Percentiles rank a stretch among this genome's conserved stretches.
phyloP scores from a whole-genome alignment of 37 sponge, comb jelly and placozoan genomes.

The Crambe crambe region DNA sequence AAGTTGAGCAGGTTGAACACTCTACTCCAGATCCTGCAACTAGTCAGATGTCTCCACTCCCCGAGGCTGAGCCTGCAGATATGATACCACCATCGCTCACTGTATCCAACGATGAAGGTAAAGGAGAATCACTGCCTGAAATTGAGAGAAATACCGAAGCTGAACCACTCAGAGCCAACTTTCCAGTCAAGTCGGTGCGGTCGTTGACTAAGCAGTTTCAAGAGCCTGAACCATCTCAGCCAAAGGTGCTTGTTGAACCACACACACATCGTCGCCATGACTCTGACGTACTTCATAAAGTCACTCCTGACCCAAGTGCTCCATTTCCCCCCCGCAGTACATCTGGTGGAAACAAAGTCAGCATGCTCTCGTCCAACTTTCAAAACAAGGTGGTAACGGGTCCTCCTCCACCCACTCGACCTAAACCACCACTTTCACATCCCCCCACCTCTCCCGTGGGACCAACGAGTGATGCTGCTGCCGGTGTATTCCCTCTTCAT shows the following conservation, averaged over 20 bases:
- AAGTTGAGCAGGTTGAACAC: no score
- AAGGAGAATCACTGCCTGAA: neutral
- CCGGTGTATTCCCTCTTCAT: slow-evolving; percentile 26
- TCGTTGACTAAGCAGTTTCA: slow-evolving; percentile 40
- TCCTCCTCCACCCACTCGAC: slow-evolving; percentile 22
- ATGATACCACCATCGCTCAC: no score
- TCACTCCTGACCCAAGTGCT: neutral
- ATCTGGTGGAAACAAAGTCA: slow-evolving; percentile 27
- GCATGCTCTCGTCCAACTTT: slow-evolving; percentile 7
- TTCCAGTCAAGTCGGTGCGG: slow-evolving; percentile 24
- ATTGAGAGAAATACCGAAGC: neutral
- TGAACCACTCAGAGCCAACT: neutral
- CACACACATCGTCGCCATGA: slow-evolving; percentile 8
- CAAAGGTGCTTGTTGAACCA: slow-evolving; percentile 36
- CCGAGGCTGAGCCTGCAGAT: neutral
- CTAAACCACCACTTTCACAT: slow-evolving; percentile 8
- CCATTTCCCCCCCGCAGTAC: neutral
- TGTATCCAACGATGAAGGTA: neutral
- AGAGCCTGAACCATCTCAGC: slow-evolving; percentile 9
- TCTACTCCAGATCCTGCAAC: neutral
- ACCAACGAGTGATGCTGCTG: neutral
- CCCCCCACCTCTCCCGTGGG: neutral
- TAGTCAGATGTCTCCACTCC: neutral
- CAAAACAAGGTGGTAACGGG: neutral
- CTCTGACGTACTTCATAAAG: neutral